Evolutionary conservation across 2,113 vertebrate species (phyloP).

Genomic region (Pedetes capensis): DNA sequence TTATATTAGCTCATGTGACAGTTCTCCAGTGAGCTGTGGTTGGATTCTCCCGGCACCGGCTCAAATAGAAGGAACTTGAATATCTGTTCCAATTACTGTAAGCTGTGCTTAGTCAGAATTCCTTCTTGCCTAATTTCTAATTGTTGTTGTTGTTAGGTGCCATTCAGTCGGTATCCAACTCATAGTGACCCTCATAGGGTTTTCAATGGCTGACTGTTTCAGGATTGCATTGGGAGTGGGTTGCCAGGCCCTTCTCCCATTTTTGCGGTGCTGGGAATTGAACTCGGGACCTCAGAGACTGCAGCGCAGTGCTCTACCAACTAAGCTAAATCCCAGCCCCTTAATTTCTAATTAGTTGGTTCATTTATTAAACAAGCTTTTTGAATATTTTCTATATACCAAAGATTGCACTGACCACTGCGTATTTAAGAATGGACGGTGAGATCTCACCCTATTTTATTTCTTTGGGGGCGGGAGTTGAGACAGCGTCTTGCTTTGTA

Average conservation of each 20-base stretch:
- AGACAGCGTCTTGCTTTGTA: too few relatives aligned
- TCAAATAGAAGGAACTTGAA: not conserved
- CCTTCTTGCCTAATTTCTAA: not conserved
- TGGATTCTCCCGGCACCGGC: not conserved
- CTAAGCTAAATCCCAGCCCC: too few relatives aligned
- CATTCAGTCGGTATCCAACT: too few relatives aligned
- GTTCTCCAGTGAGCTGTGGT: not conserved
- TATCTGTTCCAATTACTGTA: not conserved
- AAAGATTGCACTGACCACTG: not conserved
- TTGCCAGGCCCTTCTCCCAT: too few relatives aligned
- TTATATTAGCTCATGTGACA: conserved; percentile 10
- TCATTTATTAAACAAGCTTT: not conserved
- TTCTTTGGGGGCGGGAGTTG: too few relatives aligned
- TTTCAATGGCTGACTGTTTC: too few relatives aligned
- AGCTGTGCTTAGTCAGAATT: conserved; percentile 22
- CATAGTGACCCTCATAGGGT: too few relatives aligned
- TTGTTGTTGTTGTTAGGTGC: too few relatives aligned
- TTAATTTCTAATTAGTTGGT: not conserved
- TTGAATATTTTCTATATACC: not conserved
- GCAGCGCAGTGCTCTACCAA: too few relatives aligned
- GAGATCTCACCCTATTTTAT: not conserved
- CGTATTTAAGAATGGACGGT: not conserved
- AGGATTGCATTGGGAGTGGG: too few relatives aligned
- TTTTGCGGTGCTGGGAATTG: too few relatives aligned
- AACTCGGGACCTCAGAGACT: too few relatives aligned